Conservation (phyloP, 2,797 vertebrate genomes). For the Margarornis squamiger region DNA sequence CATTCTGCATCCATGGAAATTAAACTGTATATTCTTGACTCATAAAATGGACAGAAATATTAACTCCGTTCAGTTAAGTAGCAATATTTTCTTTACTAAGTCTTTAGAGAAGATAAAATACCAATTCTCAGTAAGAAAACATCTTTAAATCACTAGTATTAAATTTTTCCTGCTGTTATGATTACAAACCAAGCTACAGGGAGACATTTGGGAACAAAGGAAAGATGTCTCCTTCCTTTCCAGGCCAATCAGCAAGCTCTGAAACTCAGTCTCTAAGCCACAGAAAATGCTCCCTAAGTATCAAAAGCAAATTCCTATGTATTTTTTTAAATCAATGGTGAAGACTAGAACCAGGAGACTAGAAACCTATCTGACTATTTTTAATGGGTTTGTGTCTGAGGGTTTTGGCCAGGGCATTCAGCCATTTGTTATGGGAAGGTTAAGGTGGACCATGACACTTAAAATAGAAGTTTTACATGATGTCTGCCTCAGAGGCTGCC, state of each 20-base stretch:
- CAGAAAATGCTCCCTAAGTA: neutral
- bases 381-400: neutral
- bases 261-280: neutral
- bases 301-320: neutral
- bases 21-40: neutral
- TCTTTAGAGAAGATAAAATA: neutral
- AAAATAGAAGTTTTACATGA: neutral
- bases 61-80: neutral
- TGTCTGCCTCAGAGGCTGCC: neutral
- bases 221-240: neutral
- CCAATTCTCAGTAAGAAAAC: neutral
- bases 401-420: neutral
- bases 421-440: neutral
- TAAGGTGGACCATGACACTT: neutral
- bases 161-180: conserved; percentile 2
- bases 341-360: neutral
- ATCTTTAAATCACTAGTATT: conserved; percentile 26
- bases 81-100: neutral
- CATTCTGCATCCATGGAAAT: neutral
- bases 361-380: neutral
- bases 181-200: neutral
- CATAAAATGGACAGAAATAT: conserved; percentile 11
- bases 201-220: neutral
- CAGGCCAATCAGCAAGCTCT: neutral
- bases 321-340: neutral